A percentile compares a stretch with the other conserved stretches of the same genome.
phyloP scores from a whole-genome alignment of 2,797 vertebrate genomes.

The Tiaroga cobitis region DNA sequence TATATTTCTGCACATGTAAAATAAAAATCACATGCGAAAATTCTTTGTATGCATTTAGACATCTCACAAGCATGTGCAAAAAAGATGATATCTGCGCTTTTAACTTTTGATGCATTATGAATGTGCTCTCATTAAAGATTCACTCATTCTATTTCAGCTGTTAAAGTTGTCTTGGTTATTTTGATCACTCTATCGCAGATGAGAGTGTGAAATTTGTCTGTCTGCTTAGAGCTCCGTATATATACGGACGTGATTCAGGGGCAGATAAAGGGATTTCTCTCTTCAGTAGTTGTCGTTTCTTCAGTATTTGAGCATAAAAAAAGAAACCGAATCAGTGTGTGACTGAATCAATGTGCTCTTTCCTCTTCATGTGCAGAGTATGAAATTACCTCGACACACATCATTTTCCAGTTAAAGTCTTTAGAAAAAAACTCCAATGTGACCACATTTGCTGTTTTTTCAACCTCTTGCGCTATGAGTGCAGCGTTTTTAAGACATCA shows the following conservation, averaged over 20 bases:
- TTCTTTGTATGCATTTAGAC: not conserved
- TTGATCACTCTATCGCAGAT: not conserved
- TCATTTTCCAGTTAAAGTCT: not conserved
- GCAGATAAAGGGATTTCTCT: not conserved
- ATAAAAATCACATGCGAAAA: not conserved
- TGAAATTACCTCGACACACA: not conserved
- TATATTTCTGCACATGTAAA: not conserved
- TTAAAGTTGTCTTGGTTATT: conserved; percentile 4
- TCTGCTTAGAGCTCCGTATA: not conserved
- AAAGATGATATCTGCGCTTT: not conserved
- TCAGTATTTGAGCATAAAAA: not conserved
- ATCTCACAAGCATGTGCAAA: not conserved
- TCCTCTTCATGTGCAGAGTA: not conserved
- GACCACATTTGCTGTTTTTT: not conserved
- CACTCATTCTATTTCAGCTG: not conserved
- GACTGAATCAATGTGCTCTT: not conserved
- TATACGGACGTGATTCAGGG: not conserved
- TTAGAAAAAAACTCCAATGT: not conserved
- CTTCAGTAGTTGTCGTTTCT: not conserved
- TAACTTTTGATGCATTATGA: conserved; percentile 24
- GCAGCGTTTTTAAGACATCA: not conserved
- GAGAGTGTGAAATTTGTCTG: not conserved
- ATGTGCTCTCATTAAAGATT: conserved; percentile 24
- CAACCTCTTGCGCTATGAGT: too few relatives aligned
- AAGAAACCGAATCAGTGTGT: not conserved